Conservation (phyloP, 2,113 vertebrate genomes). For the Spheniscus mendiculus region DNA sequence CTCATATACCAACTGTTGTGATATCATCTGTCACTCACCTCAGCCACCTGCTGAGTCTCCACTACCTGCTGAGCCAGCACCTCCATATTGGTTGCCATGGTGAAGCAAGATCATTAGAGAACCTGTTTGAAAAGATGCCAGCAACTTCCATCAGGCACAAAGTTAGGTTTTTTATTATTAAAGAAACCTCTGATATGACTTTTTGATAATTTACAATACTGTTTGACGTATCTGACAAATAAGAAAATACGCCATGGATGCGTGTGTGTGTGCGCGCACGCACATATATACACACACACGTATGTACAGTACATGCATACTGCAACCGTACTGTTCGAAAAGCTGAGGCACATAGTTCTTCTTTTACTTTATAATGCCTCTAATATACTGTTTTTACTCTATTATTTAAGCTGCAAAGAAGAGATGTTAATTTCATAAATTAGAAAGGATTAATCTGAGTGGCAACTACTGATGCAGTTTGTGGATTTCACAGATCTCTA, state of each 20-base stretch:
- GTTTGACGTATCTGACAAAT: neutral
- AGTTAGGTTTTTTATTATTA: slow-evolving; percentile 40
- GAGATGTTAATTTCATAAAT: neutral
- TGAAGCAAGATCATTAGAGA: slow-evolving; percentile 89
- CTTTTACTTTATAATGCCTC: neutral
- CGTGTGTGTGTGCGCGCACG: fast-evolving
- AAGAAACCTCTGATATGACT: neutral
- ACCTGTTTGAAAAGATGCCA: slow-evolving; percentile 83
- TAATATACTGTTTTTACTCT: neutral
- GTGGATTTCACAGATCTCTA: neutral
- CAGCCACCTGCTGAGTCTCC: slow-evolving; percentile 86
- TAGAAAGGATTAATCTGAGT: neutral
- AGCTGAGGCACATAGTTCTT: neutral
- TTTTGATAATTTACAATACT: neutral
- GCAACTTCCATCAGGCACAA: slow-evolving; percentile 75
- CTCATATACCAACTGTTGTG: slow-evolving; percentile 34
- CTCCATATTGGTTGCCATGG: slow-evolving; percentile 88
- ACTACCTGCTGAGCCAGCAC: slow-evolving; percentile 91
- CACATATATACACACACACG: fast-evolving
- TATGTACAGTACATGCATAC: neutral
- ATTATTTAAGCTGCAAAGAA: neutral
- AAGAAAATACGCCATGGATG: neutral
- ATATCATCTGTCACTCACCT: slow-evolving; percentile 83
- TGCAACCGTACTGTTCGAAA: neutral
- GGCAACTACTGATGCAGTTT: neutral